Evolutionary conservation across 30 jellyfish, hydroid and myxozoan genomes (phyloP), one percentile per base, ranked within the genome.

Genomic region (Catostylus mosaicus): DNA sequence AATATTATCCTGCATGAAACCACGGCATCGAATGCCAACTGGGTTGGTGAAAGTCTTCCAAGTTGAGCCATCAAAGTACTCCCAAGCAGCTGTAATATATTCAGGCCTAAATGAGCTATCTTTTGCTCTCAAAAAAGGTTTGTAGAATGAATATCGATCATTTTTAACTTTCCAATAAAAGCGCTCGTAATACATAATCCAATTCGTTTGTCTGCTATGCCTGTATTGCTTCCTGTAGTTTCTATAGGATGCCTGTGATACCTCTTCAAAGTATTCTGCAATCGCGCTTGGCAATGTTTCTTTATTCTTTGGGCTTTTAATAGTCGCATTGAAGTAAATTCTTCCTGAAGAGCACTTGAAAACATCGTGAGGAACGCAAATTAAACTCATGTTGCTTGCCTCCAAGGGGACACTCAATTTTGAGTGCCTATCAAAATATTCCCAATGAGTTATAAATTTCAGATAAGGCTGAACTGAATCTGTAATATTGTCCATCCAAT

Each of bases 51-150:
- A 65, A 32, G 23, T 40, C 40, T 24, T 24, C 89, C 86, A 75
- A 7, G 60, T n/a, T n/a, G n/a, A 30, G 2, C 86, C 92, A 4
- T 30, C 62, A 12, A 75, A 20, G n/a, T 30, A 7, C n/a, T 75
- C 64, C 96, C 96, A 85, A 27, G 0, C 50, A 31, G 67, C 68
- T 19, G 79, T 74, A 34, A 75, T 37, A 45, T 50, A 85, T 50
- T 85, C 96, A 3, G 96, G 96, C 22, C 85, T 69, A 31, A 63
- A 30, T 0, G 86, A 65, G 45, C 75, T 50, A 61, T 52, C 85
- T 37, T 26, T 51, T 47, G 77, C 86, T 23, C 73, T 62, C 0
- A 85, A 14, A 52, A 45, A 74, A 12, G 84, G 76, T 19, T 40
- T 32, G 26, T 32, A 11, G 16, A 24, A 63, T 18, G 31, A 45